Conservation (phyloP, 1,140 invertebrate genomes). For the Coenobita brevimanus region DNA sequence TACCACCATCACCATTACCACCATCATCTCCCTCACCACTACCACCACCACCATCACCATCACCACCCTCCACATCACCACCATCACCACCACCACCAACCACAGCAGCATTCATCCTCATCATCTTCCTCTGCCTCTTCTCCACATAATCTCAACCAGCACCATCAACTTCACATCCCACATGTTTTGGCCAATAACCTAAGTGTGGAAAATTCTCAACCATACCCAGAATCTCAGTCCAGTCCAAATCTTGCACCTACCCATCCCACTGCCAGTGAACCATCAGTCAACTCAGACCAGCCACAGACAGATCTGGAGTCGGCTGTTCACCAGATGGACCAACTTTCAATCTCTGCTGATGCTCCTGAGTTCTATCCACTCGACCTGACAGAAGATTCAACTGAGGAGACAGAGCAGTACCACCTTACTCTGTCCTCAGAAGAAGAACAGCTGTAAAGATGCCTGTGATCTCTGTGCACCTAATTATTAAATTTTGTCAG, state of each 20-base stretch:
- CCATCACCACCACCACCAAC: neutral
- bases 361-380: conserved; percentile 55
- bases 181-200: conserved; percentile 36
- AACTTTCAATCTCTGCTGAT: conserved; percentile 41
- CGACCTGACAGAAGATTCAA: conserved; percentile 27
- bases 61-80: conserved; percentile 2
- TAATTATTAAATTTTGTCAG: too few species aligned
- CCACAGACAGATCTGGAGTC: conserved; percentile 30
- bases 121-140: conserved; percentile 1
- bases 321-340: conserved; percentile 47
- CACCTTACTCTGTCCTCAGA: conserved; percentile 59
- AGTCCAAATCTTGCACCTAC: neutral
- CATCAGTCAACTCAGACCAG: neutral
- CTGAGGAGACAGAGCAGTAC: conserved; percentile 60
- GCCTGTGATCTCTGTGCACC: too few species aligned
- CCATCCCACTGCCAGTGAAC: neutral
- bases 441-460: conserved; percentile 21
- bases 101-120: neutral
- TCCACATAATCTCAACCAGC: neutral
- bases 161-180: conserved; percentile 47
- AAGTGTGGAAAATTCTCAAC: conserved; percentile 6
- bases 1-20: conserved; percentile 55
- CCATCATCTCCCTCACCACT: conserved; percentile 16
- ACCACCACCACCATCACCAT: conserved; percentile 27
- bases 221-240: neutral